Base-by-base conservation (phyloP, 2,888 invertebrate genomes). In the Leptothorax acervorum region DNA sequence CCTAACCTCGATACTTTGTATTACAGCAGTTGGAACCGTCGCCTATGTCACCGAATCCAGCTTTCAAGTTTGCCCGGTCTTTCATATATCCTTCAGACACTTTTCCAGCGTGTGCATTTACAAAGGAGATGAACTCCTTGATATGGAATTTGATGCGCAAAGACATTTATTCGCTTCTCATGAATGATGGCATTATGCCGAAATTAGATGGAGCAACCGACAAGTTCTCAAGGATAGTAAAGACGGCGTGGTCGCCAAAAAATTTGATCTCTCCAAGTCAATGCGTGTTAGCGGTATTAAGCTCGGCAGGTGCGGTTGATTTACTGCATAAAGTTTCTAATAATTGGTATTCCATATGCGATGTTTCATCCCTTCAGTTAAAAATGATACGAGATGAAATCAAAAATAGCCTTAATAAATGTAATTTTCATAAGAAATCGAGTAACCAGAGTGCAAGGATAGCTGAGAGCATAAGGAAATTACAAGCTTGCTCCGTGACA, bases 11-110 rank as follows among this genome's bases (percentile, higher is more conserved):
- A 5, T 42, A 6, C 35, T 84, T 65, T 68, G 39, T 28, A 68
- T 84, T 88, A 0, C 86, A 95, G 95, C 93, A 94, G 88, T 81
- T 95, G 3, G 79, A 93, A 68, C 94, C 94, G 51, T 89, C 92
- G 42, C 94, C 94, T 15, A 85, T 90, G 84, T 92, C 91, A 83
- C 83, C 89, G 18, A 88, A 90, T 31, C 90, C 93, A 6, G 85
- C 75, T 2, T 82, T 94, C 1, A 93, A 92, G 70, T 90, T 94
- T 71, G 88, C 90, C 23, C 88, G 94, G 53, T 92, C 94, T 2
- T 94, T 94, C 48, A 83, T 95, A n/a, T 90, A 93, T 78, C 83
- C 93, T 1, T 90, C 93, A 3, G 89, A 90, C 31, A 75, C 70
- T n/a, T 39, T 92, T 11, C 94, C 95, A 4, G 85, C 89, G 0